phyloP scores from a whole-genome alignment of 2,113 vertebrate species.

The Larimichthys polyactis region DNA sequence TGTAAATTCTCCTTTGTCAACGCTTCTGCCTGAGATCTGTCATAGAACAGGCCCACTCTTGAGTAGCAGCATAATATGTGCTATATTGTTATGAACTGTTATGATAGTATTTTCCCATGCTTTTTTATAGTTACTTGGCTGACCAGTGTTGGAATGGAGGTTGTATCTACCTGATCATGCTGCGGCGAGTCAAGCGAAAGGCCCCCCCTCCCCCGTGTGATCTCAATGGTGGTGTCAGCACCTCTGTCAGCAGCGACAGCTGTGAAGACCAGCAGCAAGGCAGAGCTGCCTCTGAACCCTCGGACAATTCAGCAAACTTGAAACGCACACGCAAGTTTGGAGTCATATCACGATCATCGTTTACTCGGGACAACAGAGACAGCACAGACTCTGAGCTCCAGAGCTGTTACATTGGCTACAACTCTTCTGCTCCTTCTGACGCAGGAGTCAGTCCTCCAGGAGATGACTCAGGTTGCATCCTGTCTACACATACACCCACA shows the following conservation, averaged over 20 bases:
- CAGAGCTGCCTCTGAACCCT: conserved; percentile 73
- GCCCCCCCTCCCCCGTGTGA: conserved; percentile 89
- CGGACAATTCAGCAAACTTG: conserved; percentile 78
- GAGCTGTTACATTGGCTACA: conserved; percentile 29
- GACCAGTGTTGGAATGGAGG: conserved; percentile 99
- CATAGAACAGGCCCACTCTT: too few relatives aligned
- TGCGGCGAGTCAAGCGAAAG: conserved; percentile 95
- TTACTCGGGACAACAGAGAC: conserved; percentile 79
- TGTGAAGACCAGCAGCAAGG: conserved; percentile 79
- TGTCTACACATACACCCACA: conserved; percentile 26
- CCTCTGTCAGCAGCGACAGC: conserved; percentile 76
- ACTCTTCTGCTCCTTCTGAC: conserved; percentile 72
- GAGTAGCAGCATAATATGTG: too few relatives aligned
- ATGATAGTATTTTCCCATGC: neutral
- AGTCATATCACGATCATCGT: conserved; percentile 88
- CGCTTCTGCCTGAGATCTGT: too few relatives aligned
- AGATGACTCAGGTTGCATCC: conserved; percentile 39
- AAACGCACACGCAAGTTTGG: conserved; percentile 95
- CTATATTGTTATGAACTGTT: neutral
- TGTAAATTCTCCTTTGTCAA: too few relatives aligned
- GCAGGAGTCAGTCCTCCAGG: conserved; percentile 75
- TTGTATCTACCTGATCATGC: conserved; percentile 96
- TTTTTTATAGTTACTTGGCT: conserved; percentile 91
- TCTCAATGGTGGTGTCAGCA: conserved; percentile 77
- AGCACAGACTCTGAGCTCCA: conserved; percentile 62